Percentiles rank a stretch among this genome's conserved stretches.
These are phyloP conservation scores for Poecilia velifera DNA, from an alignment of 2,797 vertebrate species.

Conservation along the genomic window DNA sequence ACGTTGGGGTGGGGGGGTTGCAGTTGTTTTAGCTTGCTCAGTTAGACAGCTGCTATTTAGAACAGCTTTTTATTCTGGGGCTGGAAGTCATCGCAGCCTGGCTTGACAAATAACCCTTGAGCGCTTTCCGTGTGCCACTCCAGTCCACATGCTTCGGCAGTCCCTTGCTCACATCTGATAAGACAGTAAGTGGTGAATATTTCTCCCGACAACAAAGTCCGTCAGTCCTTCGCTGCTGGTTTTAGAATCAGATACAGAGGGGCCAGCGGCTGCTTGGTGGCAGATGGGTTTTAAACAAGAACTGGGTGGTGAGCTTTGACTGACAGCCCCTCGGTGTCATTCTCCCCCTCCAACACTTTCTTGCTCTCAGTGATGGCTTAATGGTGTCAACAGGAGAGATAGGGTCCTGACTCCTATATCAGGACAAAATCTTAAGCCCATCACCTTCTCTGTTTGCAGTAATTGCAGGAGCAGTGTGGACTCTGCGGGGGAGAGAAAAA, in stretches of 20 bases:
- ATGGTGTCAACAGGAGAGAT: conserved; percentile 77
- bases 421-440: conserved; percentile 76
- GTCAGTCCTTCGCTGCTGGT: conserved; percentile 41
- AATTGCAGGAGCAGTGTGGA: conserved; percentile 82
- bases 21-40: conserved; percentile 57
- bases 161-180: conserved; percentile 63
- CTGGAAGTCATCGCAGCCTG: conserved; percentile 52
- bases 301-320: conserved; percentile 70
- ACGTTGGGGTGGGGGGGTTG: conserved; percentile 36
- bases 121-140: conserved; percentile 53
- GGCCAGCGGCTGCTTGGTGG: conserved; percentile 59
- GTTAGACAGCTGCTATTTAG: conserved; percentile 48
- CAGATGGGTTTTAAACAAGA: conserved; percentile 72
- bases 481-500: conserved; percentile 40
- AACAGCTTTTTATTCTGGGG: conserved; percentile 50
- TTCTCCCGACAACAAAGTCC: conserved; percentile 48
- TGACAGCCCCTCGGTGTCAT: conserved; percentile 59
- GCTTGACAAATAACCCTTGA: conserved; percentile 71
- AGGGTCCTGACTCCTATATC: conserved; percentile 79
- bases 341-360: conserved; percentile 30
- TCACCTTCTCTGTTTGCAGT: conserved; percentile 83
- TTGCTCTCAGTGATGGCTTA: conserved; percentile 74
- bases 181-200: conserved; percentile 64
- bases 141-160: conserved; percentile 39
- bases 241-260: conserved; percentile 71